Percentiles rank a stretch among this genome's conserved stretches.
Conservation (phyloP, 1,140 invertebrate genomes). For the Zaprionus tsacasi region DNA sequence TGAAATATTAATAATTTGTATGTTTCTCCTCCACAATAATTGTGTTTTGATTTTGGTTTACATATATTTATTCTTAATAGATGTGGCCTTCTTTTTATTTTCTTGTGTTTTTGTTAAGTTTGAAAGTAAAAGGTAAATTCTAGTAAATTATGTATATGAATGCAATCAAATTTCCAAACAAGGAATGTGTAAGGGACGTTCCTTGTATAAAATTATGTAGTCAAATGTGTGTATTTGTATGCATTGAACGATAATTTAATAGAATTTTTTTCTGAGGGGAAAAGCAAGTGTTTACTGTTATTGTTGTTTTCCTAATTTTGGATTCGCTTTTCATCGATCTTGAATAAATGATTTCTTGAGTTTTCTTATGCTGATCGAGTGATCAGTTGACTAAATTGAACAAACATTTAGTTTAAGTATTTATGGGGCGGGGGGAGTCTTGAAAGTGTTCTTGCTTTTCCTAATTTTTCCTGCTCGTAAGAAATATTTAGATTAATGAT, state of each 20-base stretch:
- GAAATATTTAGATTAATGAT: slow-evolving; percentile 76
- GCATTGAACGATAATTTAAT: slow-evolving; percentile 41
- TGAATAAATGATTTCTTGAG: slow-evolving; percentile 31
- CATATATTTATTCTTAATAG: slow-evolving; percentile 71
- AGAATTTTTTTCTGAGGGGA: slow-evolving; percentile 43
- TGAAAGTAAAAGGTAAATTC: slow-evolving; percentile 35
- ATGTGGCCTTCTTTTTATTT: slow-evolving; percentile 34
- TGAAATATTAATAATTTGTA: slow-evolving; percentile 77
- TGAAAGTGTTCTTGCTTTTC: slow-evolving; percentile 67
- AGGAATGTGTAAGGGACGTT: slow-evolving; percentile 42
- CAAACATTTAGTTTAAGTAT: slow-evolving; percentile 36
- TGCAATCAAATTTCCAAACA: slow-evolving; percentile 51
- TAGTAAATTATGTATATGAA: slow-evolving; percentile 53
- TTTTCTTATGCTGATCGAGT: slow-evolving; percentile 24
- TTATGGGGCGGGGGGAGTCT: slow-evolving; percentile 26
- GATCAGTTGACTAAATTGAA: slow-evolving; percentile 44
- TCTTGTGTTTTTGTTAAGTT: slow-evolving; percentile 23
- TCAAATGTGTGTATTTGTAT: slow-evolving; percentile 46
- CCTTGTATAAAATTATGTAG: slow-evolving; percentile 53
- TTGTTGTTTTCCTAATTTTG: slow-evolving; percentile 30
- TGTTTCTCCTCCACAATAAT: slow-evolving; percentile 48
- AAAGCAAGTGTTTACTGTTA: slow-evolving; percentile 58
- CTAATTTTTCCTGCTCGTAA: slow-evolving; percentile 71
- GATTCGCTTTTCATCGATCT: slow-evolving; percentile 27
- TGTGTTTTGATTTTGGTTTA: slow-evolving; percentile 55